phyloP scores from a whole-genome alignment of 1,140 invertebrate species.

The Triops longicaudatus region DNA sequence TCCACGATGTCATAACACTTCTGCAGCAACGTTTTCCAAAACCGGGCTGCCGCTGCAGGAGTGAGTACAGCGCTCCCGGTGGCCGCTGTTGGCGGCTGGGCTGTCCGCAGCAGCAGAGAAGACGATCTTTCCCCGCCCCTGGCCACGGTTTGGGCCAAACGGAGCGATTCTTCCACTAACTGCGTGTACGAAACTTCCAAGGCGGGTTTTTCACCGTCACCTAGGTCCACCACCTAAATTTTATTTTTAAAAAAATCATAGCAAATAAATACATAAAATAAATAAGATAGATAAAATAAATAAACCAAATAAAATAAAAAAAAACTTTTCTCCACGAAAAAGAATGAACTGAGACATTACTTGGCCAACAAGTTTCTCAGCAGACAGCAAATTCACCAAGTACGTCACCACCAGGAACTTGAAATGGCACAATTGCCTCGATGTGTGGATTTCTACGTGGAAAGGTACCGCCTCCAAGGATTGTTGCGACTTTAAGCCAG shows the following conservation, averaged over 20 bases:
- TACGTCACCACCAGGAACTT: conserved; percentile 67
- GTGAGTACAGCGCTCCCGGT: not conserved
- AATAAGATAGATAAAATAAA: conserved; percentile 20
- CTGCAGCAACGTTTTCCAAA: conserved; percentile 68
- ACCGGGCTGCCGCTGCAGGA: conserved; percentile 51
- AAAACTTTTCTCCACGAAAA: conserved; percentile 2
- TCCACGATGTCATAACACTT: conserved; percentile 58
- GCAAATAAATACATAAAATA: no score
- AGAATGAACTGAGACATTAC: conserved; percentile 32
- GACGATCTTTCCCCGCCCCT: conserved; percentile 46
- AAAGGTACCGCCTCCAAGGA: conserved; percentile 40
- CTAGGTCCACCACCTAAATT: conserved; percentile 41
- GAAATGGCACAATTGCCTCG: conserved; percentile 69
- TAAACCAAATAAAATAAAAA: conserved; percentile 15
- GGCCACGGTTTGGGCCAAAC: conserved; percentile 54
- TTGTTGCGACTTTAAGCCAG: not conserved
- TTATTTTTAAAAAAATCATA: not conserved
- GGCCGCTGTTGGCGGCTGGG: not conserved
- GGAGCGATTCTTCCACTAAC: conserved; percentile 56
- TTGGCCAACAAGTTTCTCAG: conserved; percentile 56
- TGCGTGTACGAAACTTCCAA: conserved; percentile 54
- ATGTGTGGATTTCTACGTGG: conserved; percentile 52
- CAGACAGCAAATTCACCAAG: conserved; percentile 55
- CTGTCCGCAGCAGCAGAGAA: conserved; percentile 12
- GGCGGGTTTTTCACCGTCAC: conserved; percentile 38